Base-by-base conservation (phyloP, 2,797 vertebrate genomes). In the Lithobates pipiens region DNA sequence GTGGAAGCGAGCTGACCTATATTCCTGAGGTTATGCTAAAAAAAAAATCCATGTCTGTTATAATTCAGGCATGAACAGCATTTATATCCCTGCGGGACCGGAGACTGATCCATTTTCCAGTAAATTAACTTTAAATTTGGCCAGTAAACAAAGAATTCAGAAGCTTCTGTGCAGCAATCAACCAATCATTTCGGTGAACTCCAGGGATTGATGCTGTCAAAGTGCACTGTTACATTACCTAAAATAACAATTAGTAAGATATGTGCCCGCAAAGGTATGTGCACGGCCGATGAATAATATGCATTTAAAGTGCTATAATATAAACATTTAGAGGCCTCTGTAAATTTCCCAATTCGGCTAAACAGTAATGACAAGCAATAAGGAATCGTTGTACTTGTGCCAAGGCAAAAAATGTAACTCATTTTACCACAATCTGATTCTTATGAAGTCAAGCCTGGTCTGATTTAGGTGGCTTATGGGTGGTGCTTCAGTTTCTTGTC, bases 111-210 rank as follows among this genome's bases (percentile, higher is more conserved):
- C 79, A 86, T 82, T 86, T 86, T 86, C 85, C 85, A 86, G 79
- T 82, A 86, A 86, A 86, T 86, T 82, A 82, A 86, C 79, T 86
- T 86, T 80, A 77, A 27, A 70, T 86, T 86, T 86, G 85, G 85
- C 79, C 71, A 67, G 46, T 11, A 36, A 77, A 86, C 79, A 86
- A 82, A 86, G 85, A 65, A 70, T 50, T 69, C 67, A 34, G 71
- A n/a, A 82, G 78, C 85, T 86, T 54, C 69, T 82, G 85, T 77
- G 61, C 44, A 39, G 25, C n/a, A n/a, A 50, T 70, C 78, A 63
- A 23, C n/a, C 44, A 71, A 50, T 63, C 65, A 63, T 77, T n/a
- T 65, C 16, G 63, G 84, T 44, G 46, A 71, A 76, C 13, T 76
- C 36, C 42, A 36, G 81, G 57, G 75, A 68, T n/a, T n/a, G 70